These are phyloP conservation scores for Noctuana brunneofusca DNA, from an alignment of 2,888 invertebrate species.

Conservation along the genomic window DNA sequence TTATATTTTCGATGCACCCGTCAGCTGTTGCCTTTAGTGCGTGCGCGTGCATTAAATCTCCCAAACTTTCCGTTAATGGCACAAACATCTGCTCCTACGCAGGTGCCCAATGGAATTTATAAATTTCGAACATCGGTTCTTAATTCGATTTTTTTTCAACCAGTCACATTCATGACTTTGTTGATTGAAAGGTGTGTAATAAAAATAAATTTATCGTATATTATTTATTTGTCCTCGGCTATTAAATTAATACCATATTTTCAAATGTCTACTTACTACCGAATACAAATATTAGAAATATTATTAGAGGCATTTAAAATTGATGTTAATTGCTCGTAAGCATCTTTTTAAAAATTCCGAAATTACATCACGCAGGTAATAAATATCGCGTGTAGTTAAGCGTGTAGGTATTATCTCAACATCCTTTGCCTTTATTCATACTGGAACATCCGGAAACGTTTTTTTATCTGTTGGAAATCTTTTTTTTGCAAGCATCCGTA, in stretches of 20 bases:
- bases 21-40: constrained; percentile 65
- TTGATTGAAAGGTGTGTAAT: constrained; percentile 12
- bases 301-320: constrained; percentile 7
- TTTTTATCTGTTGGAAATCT: constrained; percentile 49
- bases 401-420: constrained; percentile 24
- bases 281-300: not conserved
- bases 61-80: constrained; percentile 62
- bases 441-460: constrained; percentile 48
- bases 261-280: no score
- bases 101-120: constrained; percentile 68
- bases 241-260: not conserved
- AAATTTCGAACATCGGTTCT: constrained; percentile 45
- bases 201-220: not conserved
- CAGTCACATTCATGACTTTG: constrained; percentile 1
- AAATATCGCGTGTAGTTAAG: constrained; percentile 16
- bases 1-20: constrained; percentile 42
- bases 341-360: constrained; percentile 6
- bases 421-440: constrained; percentile 31
- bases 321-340: constrained; percentile 10
- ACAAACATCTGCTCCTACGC: constrained; percentile 66
- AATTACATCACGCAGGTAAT: constrained; percentile 29
- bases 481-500: constrained; percentile 58
- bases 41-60: constrained; percentile 64
- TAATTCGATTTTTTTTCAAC: constrained; percentile 20
- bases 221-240: constrained; percentile 5